Evolutionary conservation across 1,140 invertebrate species (phyloP).

Genomic region (Orius laevigatus): DNA sequence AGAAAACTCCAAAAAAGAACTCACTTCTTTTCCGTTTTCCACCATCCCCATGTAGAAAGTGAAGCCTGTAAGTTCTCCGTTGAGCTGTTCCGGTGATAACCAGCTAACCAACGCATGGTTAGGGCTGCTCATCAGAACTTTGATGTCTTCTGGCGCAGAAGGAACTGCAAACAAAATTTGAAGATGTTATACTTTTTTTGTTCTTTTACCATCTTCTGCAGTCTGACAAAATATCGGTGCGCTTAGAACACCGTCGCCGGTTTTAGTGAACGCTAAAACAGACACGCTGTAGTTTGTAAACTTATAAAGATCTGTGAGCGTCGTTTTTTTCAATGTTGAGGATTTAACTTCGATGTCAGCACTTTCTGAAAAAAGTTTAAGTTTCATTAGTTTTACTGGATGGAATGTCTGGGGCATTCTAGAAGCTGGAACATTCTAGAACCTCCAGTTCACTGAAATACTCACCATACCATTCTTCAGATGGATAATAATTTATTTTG

Average conservation of each 20-base stretch:
- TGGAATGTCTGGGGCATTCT: too few species aligned
- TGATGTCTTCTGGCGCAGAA: conserved; percentile 69
- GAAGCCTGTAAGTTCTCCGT: conserved; percentile 61
- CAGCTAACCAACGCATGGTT: conserved; percentile 78
- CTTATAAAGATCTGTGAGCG: conserved; percentile 49
- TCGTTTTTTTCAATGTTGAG: conserved; percentile 47
- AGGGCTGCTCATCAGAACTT: conserved; percentile 65
- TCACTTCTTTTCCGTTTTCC: conserved; percentile 50
- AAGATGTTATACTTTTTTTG: conserved; percentile 5
- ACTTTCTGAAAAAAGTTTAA: conserved; percentile 19
- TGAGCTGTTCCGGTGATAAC: conserved; percentile 54
- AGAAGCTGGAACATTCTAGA: too few species aligned
- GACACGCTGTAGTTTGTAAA: conserved; percentile 67
- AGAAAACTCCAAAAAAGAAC: conserved; percentile 5
- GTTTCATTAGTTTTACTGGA: too few species aligned
- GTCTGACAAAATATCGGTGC: conserved; percentile 56
- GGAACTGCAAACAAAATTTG: conserved; percentile 45
- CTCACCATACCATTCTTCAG: conserved; percentile 33
- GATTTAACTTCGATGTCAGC: conserved; percentile 34
- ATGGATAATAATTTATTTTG: conserved; percentile 54
- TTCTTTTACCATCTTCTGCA: conserved; percentile 46
- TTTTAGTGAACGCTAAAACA: conserved; percentile 63
- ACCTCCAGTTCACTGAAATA: too few species aligned
- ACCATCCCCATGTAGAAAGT: conserved; percentile 66
- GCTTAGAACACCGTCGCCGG: conserved; percentile 61